Conservation (phyloP, 2,113 vertebrate species). For the Tinamus guttatus region DNA sequence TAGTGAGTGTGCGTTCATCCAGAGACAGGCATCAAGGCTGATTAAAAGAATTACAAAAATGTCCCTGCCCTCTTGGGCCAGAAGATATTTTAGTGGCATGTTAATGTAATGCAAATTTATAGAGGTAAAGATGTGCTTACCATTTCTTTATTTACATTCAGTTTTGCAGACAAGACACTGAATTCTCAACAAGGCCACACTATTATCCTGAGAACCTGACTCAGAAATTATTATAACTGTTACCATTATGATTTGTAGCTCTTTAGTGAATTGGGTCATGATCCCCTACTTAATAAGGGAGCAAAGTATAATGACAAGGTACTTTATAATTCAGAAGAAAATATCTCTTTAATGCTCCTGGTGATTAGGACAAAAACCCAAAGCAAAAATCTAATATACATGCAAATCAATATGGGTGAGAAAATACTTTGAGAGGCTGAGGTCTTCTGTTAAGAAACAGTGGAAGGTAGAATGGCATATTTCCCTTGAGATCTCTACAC, state of each 20-base stretch:
- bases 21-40: background rate
- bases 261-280: slow-evolving; percentile 2
- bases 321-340: background rate
- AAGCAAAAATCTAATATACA: slow-evolving; percentile 29
- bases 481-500: background rate
- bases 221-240: slow-evolving; percentile 17
- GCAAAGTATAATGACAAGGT: background rate
- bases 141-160: background rate
- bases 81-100: background rate
- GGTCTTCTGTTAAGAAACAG: background rate
- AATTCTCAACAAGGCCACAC: background rate
- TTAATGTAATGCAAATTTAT: slow-evolving; percentile 12
- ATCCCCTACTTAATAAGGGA: background rate
- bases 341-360: background rate
- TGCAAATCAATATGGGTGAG: background rate
- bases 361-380: slow-evolving; percentile 5
- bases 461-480: background rate
- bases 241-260: background rate
- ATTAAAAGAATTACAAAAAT: background rate
- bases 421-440: background rate
- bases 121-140: background rate
- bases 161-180: background rate
- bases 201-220: slow-evolving; percentile 7
- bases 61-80: background rate
- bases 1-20: background rate